Evolutionary conservation across 2,113 vertebrate genomes (phyloP).

Genomic region (Albula goreensis): DNA sequence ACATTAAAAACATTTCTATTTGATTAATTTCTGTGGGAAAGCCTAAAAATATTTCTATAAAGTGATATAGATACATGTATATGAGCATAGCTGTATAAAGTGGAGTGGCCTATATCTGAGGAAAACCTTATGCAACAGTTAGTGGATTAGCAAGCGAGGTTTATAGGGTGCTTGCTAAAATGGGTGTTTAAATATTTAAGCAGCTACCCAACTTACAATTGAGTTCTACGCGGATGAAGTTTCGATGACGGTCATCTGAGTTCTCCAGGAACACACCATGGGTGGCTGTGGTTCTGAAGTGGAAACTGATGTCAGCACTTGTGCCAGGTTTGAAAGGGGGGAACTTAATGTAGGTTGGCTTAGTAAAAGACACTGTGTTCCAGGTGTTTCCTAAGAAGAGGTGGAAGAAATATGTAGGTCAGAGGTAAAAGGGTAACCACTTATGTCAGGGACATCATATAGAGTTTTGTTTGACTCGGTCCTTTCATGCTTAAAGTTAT

Average conservation of each 20-base stretch:
- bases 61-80: no score
- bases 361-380: slow-evolving; percentile 90
- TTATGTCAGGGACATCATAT: background rate
- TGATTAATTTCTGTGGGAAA: no score
- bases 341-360: slow-evolving; percentile 84
- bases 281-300: slow-evolving; percentile 89
- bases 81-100: background rate
- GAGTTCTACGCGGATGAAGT: slow-evolving; percentile 88
- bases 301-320: slow-evolving; percentile 91
- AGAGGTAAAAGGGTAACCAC: background rate
- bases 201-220: slow-evolving; percentile 75
- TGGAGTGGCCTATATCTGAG: background rate
- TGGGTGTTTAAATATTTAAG: background rate
- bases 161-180: background rate
- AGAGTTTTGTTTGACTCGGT: background rate
- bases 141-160: background rate
- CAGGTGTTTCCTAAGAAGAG: slow-evolving; percentile 82
- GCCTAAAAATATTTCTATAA: no score
- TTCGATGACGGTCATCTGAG: slow-evolving; percentile 73
- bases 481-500: background rate
- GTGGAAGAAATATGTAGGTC: background rate
- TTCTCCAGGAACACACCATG: slow-evolving; percentile 90
- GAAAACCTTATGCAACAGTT: background rate
- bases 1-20: no score
- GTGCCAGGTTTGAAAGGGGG: slow-evolving; percentile 85